phyloP scores from a whole-genome alignment of 2,113 vertebrate genomes.

The Hyaena hyaena region DNA sequence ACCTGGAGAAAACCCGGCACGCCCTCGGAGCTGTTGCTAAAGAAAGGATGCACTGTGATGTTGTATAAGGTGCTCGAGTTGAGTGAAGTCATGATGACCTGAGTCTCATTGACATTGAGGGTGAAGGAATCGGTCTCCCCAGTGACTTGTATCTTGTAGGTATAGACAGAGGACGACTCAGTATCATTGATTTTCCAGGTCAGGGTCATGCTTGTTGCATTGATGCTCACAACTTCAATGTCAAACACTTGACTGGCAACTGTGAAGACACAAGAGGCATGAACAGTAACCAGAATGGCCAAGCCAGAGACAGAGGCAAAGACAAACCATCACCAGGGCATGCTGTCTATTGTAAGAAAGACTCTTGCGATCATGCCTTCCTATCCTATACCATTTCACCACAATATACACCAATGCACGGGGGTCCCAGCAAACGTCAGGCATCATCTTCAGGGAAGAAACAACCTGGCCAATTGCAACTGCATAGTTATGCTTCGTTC shows the following conservation, averaged over 20 bases:
- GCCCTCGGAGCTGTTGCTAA: neutral
- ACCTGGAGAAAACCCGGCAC: neutral
- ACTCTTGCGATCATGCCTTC: neutral
- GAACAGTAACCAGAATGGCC: neutral
- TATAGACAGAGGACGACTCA: neutral
- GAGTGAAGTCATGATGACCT: neutral
- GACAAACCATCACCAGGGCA: too few species aligned
- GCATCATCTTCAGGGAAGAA: neutral
- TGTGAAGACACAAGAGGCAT: conserved; percentile 51
- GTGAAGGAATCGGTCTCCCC: fast-evolving
- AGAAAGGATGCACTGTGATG: neutral
- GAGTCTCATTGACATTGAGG: neutral
- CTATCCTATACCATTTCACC: neutral
- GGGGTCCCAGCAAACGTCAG: neutral
- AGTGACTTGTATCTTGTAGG: conserved; percentile 34
- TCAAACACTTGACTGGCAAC: neutral
- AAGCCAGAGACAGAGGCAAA: neutral
- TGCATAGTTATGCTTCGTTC: neutral
- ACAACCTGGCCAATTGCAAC: neutral
- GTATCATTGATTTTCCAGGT: conserved; percentile 72
- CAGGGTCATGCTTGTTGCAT: conserved; percentile 62
- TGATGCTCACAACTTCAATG: neutral
- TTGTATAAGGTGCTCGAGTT: conserved; percentile 21
- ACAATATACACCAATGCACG: neutral
- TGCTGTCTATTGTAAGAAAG: neutral